Base-by-base conservation (phyloP, 1,140 invertebrate species). In the Pseudomyrmex pallidus region DNA sequence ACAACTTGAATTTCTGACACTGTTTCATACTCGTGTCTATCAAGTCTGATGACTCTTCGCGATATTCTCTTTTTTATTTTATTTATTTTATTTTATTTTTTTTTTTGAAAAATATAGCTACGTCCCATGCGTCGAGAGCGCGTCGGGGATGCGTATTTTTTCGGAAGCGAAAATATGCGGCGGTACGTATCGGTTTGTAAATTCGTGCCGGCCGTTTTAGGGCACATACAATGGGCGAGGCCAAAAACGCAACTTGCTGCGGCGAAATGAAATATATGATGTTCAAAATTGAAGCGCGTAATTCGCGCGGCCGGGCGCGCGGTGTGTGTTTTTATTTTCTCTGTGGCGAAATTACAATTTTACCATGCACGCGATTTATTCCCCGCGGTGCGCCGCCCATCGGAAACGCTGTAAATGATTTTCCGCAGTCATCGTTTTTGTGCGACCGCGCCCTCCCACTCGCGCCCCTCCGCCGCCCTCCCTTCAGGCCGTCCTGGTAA, bases 251-350 rank as follows among this genome's bases (percentile, higher is more conserved):
- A 80, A 80, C 76, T 80, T 80, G 76, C 76, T 62, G 76, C 54
- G 54, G 76, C 64, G 66, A 80, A 80, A 80, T 80, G 76, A 80
- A 80, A 80, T 80, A 80, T 80, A 80, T 80, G 76, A 80, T 70
- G 76, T 80, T 80, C 76, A 80, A 80, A 80, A 80, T 80, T 80
- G 76, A 80, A 80, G 76, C 76, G 76, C 76, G 76, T 80, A 80
- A 80, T 80, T 80, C 66, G 76, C 66, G 66, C 76, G 76, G 66
- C 66, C 76, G 54, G 66, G 76, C 76, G 76, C 76, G 76, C 76
- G 76, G 74, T 25, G 76, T 78, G 63, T 68, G 44, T 80, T 80
- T 80, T 80, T 80, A 80, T 80, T 80, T 80, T 80, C 76, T 70
- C 76, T 80, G 76, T 80, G 76, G 76, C 54, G 76, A 80, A 80